Evolutionary conservation across 64 coral and sea anemone species (phyloP).

Genomic region (Dendronephthya gigantea): DNA sequence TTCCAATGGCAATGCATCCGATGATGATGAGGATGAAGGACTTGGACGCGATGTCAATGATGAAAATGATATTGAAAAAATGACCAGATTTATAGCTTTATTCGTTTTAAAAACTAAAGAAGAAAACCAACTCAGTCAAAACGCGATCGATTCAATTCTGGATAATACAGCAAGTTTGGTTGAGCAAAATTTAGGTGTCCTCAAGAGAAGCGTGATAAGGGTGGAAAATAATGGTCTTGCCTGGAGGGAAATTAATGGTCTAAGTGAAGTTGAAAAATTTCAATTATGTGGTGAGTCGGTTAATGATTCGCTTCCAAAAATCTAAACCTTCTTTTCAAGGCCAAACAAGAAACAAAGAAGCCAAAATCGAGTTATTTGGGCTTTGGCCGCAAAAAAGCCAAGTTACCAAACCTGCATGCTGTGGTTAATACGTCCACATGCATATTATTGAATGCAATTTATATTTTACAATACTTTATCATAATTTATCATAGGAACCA

Average conservation of each 20-base stretch:
- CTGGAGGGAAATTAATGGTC: not conserved
- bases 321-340: too few species aligned
- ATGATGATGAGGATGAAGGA: not conserved
- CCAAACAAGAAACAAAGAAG: too few species aligned
- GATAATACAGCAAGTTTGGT: not conserved
- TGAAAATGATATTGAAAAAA: not conserved
- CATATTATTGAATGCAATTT: too few species aligned
- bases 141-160: not conserved
- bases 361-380: too few species aligned
- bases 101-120: not conserved
- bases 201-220: not conserved
- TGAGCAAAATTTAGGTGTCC: not conserved
- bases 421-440: too few species aligned
- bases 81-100: not conserved
- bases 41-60: not conserved
- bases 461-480: too few species aligned
- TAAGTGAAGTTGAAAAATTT: not conserved
- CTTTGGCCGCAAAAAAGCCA: too few species aligned
- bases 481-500: too few species aligned
- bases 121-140: not conserved
- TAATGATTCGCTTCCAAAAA: too few species aligned
- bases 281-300: not conserved
- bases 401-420: too few species aligned
- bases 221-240: not conserved
- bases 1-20: not conserved